phyloP scores from a whole-genome alignment of 1,140 invertebrate species.

The Pinna nobilis region DNA sequence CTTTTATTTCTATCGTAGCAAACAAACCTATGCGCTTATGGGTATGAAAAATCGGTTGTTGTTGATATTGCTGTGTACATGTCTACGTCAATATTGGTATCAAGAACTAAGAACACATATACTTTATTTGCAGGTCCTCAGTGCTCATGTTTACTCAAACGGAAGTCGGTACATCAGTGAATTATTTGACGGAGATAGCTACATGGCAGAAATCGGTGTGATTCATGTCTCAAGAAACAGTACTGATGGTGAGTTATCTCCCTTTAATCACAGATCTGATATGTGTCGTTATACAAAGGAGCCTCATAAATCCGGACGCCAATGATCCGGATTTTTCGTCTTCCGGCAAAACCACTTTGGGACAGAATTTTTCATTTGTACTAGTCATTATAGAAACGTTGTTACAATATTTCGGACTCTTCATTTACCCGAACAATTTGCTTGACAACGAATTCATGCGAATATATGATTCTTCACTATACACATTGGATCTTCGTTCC shows the following conservation, averaged over 20 bases:
- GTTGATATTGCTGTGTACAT: no score
- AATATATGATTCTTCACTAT: no score
- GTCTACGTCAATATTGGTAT: background rate
- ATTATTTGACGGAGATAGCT: slow-evolving; percentile 42
- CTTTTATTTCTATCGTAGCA: no score
- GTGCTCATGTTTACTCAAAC: slow-evolving; percentile 53
- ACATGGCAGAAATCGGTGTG: slow-evolving; percentile 41
- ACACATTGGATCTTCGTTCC: no score
- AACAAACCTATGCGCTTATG: no score
- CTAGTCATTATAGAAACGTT: no score
- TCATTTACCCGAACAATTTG: no score
- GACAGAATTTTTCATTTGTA: no score
- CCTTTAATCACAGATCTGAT: background rate
- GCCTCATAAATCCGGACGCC: no score
- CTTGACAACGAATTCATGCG: no score
- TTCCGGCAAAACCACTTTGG: background rate
- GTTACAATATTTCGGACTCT: background rate
- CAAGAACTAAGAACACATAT: background rate
- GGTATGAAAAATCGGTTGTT: no score
- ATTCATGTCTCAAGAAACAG: slow-evolving; percentile 49
- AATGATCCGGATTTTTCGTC: no score
- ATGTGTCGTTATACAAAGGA: background rate
- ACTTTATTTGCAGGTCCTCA: slow-evolving; percentile 50
- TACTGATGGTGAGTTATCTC: slow-evolving; percentile 30
- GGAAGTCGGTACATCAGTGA: slow-evolving; percentile 47